These are phyloP conservation scores for Resseliella maxima DNA, from an alignment of 2,888 invertebrate genomes.

Conservation along the genomic window DNA sequence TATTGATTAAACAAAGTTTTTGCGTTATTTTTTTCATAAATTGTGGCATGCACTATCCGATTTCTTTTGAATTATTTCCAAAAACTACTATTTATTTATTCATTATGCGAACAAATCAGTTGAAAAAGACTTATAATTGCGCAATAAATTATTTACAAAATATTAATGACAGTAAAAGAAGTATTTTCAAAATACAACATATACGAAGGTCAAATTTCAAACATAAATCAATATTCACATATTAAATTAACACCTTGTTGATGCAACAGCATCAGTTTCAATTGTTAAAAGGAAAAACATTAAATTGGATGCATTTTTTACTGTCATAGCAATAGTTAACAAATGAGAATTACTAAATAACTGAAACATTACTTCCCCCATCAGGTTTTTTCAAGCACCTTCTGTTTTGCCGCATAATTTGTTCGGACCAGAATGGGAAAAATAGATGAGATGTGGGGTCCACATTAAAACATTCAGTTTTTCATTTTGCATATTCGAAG, in stretches of 20 bases:
- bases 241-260: no score
- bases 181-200: no score
- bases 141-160: background rate
- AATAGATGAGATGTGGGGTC: background rate
- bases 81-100: background rate
- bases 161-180: background rate
- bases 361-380: background rate
- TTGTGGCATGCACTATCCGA: background rate
- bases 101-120: background rate
- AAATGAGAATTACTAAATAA: background rate
- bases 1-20: conserved; percentile 21
- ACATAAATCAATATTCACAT: background rate
- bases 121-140: background rate
- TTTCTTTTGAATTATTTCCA: background rate
- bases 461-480: background rate
- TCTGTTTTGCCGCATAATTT: background rate
- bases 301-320: background rate
- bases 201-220: background rate
- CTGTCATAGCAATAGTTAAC: background rate
- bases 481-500: conserved; percentile 1
- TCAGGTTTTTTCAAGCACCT: background rate
- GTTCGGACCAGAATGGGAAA: background rate
- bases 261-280: background rate
- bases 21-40: background rate
- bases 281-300: background rate